Evolutionary conservation across 35 echinoderm and acorn worm genomes (phyloP), one percentile per base, ranked within the genome.

Genomic region (Heliocidaris tuberculata): DNA sequence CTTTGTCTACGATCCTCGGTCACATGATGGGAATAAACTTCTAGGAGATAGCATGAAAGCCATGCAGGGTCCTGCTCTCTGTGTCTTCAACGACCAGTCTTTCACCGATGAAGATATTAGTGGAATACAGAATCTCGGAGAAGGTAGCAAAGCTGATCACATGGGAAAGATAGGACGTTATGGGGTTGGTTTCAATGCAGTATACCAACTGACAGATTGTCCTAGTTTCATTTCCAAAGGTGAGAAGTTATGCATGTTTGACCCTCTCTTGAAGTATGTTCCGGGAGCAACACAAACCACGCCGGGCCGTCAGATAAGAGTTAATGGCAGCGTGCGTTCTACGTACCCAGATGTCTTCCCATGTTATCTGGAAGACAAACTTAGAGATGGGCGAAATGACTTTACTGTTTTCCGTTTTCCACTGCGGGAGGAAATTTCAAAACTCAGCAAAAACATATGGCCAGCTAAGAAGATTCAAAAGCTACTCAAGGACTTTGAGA

Each of bases 371-470:
- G 61, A 91, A 48, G 95, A 98, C 32, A 48, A n/a, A 13, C 65
- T 95, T 47, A 10, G 50, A 17, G n/a, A 95, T 7, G 29, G 86
- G 21, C 35, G 60, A 2, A 90, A 61, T 31, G 60, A 86, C 5
- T 85, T 60, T 52, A 97, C 98, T 16, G 42, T 99, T 86, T 99
- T 99, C 47, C 91, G 98, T 9, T 97, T 99, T 87, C 98, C 98
- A 50, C 90, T 99, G 16, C 86, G 98, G 16, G 88, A 60, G 11
- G 78, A 17, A 30, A 9, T 16, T 92, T 94, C 60, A 49, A 65
- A 96, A 85, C 54, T 97, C 56, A 87, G 95, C 85, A 5, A 30
- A 4, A 59, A 94, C n/a, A 32, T 30, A 35, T 97, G 48, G 4
- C 31, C 15, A 48, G 21, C 17, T 19, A 27, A 85, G 0, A 7